Evolutionary conservation across 2,113 vertebrate species (phyloP), one percentile per base, ranked within the genome.

Genomic region (Tringa solitaria): DNA sequence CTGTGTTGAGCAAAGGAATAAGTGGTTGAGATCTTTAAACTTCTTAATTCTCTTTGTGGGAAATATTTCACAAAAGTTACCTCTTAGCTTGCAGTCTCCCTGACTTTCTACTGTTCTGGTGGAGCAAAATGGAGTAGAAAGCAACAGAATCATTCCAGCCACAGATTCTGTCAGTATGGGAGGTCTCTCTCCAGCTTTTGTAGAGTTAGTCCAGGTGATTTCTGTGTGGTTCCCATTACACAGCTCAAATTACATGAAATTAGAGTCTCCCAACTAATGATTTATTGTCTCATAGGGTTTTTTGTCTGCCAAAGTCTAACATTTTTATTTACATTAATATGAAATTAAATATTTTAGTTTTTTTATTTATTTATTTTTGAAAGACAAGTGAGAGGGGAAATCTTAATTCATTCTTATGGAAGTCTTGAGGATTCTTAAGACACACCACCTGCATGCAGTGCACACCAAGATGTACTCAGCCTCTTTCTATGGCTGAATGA

Each of bases 111-210:
- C 20, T 64, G 11, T 24, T 83, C 26, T 80, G 13, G 15, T 90
- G 48, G 23, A 78, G 8, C 14, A 72, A 67, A 67, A 79, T 21
- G 11, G 10, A 59, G 5, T 67, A 79, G 57, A 90, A 90, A 45
- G 27, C 11, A 76, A 18, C 7, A 63, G 46, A 63, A 54, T 82
- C 51, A 54, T 69, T 64, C 14, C 8, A 26, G 39, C 27, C 17
- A 33, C 5, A 21, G 28, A 26, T n/a, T 68, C 14, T 4, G 12
- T 19, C 1, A 2, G 8, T 39, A 26, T 12, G 2, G 28, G 19
- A 85, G 17, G 32, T 5, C 30, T 13, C 45, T 13, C 39, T 89
- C 27, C 18, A 41, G 37, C 30, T 88, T 77, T 41, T 70, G 35
- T 43, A 56, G 27, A 45, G 30, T 39, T 84, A 45, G 11, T 72